These are phyloP conservation scores for Anisognathus igniventris DNA, from an alignment of 2,797 vertebrate species.

Conservation along the genomic window DNA sequence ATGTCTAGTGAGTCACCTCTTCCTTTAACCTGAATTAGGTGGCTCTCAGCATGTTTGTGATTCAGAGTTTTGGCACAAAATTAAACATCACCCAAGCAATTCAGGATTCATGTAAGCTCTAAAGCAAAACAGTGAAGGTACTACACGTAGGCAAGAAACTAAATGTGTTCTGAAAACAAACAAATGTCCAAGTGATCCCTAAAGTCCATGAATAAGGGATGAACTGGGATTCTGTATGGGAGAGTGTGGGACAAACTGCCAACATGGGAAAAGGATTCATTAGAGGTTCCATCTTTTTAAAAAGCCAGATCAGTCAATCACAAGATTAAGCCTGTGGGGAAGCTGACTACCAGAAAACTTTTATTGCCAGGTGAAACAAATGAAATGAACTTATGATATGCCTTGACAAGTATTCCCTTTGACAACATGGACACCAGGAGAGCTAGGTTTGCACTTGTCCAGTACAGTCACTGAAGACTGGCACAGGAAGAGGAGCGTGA, in stretches of 20 bases:
- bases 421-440: not conserved
- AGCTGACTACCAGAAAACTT: not conserved
- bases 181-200: not conserved
- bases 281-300: not conserved
- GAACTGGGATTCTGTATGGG: not conserved
- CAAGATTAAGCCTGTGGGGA: not conserved
- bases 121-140: not conserved
- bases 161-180: not conserved
- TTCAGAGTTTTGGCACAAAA: not conserved
- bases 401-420: not conserved
- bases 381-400: not conserved
- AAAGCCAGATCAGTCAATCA: not conserved
- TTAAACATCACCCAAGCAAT: not conserved
- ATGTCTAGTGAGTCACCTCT: not conserved
- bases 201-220: not conserved
- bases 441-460: not conserved
- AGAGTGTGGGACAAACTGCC: not conserved
- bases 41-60: not conserved
- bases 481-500: not conserved
- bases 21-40: not conserved
- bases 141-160: rapidly evolving
- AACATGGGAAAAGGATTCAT: not conserved
- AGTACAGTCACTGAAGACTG: not conserved
- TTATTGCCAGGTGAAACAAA: not conserved
- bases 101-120: not conserved